Base-by-base conservation (phyloP, 30 jellyfish, hydroid and myxozoan species). In the Turritopsis rubra region DNA sequence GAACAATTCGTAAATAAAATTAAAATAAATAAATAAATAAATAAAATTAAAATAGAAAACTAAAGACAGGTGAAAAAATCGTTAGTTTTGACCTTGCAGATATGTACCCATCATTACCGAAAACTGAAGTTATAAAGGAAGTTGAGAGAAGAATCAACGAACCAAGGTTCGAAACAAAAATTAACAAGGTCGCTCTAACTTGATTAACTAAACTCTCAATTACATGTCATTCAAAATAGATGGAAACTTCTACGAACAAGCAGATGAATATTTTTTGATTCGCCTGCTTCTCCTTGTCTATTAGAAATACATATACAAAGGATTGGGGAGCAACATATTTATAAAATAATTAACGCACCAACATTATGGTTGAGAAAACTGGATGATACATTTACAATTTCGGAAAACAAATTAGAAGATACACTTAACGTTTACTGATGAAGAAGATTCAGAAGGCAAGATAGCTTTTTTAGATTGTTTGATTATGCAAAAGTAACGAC, bases 51-150 rank as follows among this genome's bases (percentile, higher is more conserved):
- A 4, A 1, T 74, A 74, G 65, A 74, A 7, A 71, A 74, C n/a
- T n/a, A n/a, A n/a, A n/a, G n/a, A n/a, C n/a, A 24, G 72, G 23
- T 4, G 71, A 74, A 4, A 74, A 0, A 41, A 24, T 0, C 8
- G 65, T 74, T 13, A 74, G 82, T 23, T 74, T 74, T 74, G 82
- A 74, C 82, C 19, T 74, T 7, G 82, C 72, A n/a, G 82, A 74
- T n/a, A 73, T 73, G 82, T 21, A 73, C 22, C 82, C 82, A 3
- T 73, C 82, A 20, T 30, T 73, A 22, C 82, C 82, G 8, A 73
- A 73, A 73, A 3, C 8, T 1, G 82, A 66, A 66, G 76, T 66
- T 26, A 66, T 66, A 22, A 7, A 17, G 8, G 76, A 66, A 17
- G 76, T 66, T 8, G 76, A 66, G 17, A 66, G 76, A 17, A 7